A percentile compares a stretch with the other conserved stretches of the same genome.
phyloP scores from a whole-genome alignment of 2,797 vertebrate species.

The Sylvilagus floridanus region DNA sequence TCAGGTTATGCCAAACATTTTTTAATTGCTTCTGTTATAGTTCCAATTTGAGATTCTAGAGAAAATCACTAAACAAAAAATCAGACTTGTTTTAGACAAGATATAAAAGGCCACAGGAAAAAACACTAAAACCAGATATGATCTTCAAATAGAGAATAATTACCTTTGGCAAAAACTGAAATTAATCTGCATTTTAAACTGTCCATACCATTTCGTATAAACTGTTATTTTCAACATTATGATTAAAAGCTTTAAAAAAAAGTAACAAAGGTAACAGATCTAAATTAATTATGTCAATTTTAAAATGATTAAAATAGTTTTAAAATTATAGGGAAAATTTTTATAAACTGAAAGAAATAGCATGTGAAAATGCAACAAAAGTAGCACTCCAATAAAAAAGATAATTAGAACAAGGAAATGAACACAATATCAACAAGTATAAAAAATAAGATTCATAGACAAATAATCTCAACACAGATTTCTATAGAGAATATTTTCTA shows the following conservation, averaged over 20 bases:
- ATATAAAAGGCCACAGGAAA: neutral
- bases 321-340: neutral
- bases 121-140: neutral
- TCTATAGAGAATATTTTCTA: conserved; percentile 11
- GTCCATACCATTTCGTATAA: neutral
- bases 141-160: neutral
- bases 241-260: neutral
- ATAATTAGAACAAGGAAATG: conserved; percentile 25
- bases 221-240: neutral
- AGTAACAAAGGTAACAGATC: neutral
- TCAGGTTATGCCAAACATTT: neutral
- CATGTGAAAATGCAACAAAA: neutral
- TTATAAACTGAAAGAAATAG: neutral
- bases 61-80: neutral
- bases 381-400: neutral
- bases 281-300: neutral
- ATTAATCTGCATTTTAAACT: neutral
- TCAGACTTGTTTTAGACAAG: neutral
- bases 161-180: neutral
- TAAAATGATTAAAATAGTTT: neutral
- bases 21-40: neutral
- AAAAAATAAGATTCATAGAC: conserved; percentile 35
- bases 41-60: neutral
- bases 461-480: conserved; percentile 40
- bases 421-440: neutral